Conservation (phyloP, 2,888 invertebrate species). For the Tachina grossa region DNA sequence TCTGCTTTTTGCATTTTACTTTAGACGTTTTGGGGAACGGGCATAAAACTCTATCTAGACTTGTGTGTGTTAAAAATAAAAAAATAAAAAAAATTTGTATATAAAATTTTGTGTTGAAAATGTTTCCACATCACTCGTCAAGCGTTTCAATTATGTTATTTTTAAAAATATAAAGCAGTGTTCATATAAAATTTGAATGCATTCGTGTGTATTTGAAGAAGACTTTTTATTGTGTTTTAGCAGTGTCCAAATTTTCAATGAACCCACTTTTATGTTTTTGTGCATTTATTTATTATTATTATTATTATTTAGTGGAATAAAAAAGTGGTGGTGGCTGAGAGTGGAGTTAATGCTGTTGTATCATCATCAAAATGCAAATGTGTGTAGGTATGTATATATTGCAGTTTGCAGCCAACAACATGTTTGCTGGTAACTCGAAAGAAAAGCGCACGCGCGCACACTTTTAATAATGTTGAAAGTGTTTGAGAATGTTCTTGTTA, state of each 20-base stretch:
- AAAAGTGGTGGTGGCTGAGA: conserved; percentile 75
- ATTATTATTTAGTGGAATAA: conserved; percentile 37
- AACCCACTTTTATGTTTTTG: neutral
- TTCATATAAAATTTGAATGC: conserved; percentile 3
- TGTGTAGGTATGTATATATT: no score
- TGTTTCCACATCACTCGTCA: conserved; percentile 83
- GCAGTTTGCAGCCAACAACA: neutral
- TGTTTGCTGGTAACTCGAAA: conserved; percentile 54
- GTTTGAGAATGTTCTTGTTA: conserved; percentile 23
- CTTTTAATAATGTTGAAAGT: conserved; percentile 44
- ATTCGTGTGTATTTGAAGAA: no score
- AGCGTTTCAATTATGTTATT: conserved; percentile 81
- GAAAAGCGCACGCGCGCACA: conserved; percentile 68
- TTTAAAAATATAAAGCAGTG: conserved; percentile 58
- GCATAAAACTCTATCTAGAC: conserved; percentile 1
- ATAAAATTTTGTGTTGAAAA: conserved; percentile 76
- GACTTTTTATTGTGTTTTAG: no score
- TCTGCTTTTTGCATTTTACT: conserved; percentile 63
- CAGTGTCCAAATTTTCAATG: conserved; percentile 2
- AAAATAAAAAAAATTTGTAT: conserved; percentile 10
- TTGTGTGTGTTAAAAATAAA: neutral
- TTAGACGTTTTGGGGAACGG: conserved; percentile 7
- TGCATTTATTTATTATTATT: conserved; percentile 48
- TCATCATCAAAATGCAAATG: conserved; percentile 73
- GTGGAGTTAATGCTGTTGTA: conserved; percentile 49